Conservation (phyloP, 2,797 vertebrate genomes). For the Catamblyrhynchus diadema region DNA sequence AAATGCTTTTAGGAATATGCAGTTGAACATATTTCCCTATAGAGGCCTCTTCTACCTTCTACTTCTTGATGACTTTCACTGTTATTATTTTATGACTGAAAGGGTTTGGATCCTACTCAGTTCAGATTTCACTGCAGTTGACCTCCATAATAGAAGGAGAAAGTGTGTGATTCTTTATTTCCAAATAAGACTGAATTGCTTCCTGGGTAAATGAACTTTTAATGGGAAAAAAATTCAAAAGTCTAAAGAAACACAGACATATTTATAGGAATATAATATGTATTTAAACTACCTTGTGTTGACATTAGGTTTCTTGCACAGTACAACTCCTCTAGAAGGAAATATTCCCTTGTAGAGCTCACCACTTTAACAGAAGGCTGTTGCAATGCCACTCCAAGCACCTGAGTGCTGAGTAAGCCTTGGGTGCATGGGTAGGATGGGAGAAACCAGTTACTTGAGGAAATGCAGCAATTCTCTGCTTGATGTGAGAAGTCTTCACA, state of each 20-base stretch:
- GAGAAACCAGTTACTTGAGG: neutral
- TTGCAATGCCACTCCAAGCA: neutral
- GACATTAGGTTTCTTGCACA: neutral
- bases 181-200: neutral
- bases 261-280: neutral
- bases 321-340: neutral
- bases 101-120: neutral
- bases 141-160: neutral
- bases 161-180: neutral
- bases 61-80: constrained; percentile 2
- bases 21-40: neutral
- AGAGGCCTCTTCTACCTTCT: neutral
- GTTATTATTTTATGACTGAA: constrained; percentile 23
- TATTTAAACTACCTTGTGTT: neutral
- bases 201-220: neutral
- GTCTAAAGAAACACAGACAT: neutral
- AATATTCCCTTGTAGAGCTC: neutral
- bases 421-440: rapidly evolving
- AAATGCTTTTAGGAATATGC: constrained; percentile 45
- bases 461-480: neutral
- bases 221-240: neutral
- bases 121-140: neutral
- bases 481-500: neutral
- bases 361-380: neutral
- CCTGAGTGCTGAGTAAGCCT: neutral